These are phyloP conservation scores for Drosophila cardini DNA, from an alignment of 1,140 invertebrate genomes.

Conservation along the genomic window DNA sequence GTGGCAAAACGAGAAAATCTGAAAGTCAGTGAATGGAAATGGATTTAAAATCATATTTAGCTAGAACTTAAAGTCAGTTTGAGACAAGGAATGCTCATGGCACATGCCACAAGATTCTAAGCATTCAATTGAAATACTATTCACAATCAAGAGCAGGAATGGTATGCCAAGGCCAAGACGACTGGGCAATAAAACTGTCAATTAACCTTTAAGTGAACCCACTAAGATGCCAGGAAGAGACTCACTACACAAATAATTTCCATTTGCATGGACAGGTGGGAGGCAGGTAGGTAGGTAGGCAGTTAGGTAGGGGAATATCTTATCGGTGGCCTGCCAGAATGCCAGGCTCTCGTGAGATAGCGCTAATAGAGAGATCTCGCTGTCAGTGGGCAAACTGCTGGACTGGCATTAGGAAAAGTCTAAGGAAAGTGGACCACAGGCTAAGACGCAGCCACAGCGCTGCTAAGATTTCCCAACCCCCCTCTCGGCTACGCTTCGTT, in stretches of 20 bases:
- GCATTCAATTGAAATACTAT: slow-evolving; percentile 14
- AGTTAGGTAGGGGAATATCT: slow-evolving; percentile 36
- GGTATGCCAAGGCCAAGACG: slow-evolving; percentile 15
- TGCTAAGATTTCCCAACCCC: not conserved
- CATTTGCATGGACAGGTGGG: slow-evolving; percentile 59
- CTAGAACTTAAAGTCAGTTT: not conserved
- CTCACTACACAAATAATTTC: slow-evolving; percentile 60
- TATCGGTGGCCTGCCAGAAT: slow-evolving; percentile 70
- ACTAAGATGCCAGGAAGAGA: slow-evolving; percentile 50
- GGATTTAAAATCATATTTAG: not conserved
- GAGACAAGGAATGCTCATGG: slow-evolving; percentile 4
- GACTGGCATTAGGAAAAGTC: slow-evolving; percentile 43
- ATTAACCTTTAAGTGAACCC: slow-evolving; percentile 71
- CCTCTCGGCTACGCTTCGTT: not conserved
- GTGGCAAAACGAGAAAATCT: slow-evolving; percentile 8
- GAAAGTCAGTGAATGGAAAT: not conserved
- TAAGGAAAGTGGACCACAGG: slow-evolving; percentile 46
- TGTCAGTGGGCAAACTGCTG: slow-evolving; percentile 28
- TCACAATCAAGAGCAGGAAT: slow-evolving; percentile 17
- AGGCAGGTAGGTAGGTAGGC: not conserved
- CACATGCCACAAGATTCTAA: slow-evolving; percentile 41
- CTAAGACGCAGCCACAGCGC: slow-evolving; percentile 16
- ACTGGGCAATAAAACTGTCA: slow-evolving; percentile 67
- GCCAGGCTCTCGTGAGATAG: slow-evolving; percentile 52
- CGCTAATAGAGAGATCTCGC: slow-evolving; percentile 73